Percentiles rank a stretch among this genome's conserved stretches.
phyloP scores from a whole-genome alignment of 1,140 invertebrate genomes.

The Drosophila pandora region DNA sequence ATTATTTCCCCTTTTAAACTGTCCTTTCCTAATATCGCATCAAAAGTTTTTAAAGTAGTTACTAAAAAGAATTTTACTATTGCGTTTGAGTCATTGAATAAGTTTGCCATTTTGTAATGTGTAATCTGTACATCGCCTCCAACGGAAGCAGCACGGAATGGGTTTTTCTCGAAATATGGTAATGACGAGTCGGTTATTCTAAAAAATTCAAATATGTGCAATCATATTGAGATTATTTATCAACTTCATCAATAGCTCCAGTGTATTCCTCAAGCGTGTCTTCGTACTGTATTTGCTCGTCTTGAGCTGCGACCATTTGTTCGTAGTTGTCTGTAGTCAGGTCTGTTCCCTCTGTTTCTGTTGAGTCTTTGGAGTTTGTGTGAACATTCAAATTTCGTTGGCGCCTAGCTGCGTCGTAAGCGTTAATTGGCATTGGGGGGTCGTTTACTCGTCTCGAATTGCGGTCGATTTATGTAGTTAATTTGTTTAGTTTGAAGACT shows the following conservation, averaged over 20 bases:
- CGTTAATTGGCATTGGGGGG: too few species aligned
- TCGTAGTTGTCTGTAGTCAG: too few species aligned
- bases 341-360: too few species aligned
- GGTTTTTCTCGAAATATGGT: too few species aligned
- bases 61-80: conserved; percentile 27
- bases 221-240: neutral
- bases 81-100: too few species aligned
- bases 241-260: neutral
- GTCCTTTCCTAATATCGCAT: conserved; percentile 42
- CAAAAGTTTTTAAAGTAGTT: conserved; percentile 28
- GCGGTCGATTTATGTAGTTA: conserved; percentile 32
- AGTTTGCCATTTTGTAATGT: too few species aligned
- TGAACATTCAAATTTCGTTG: conserved; percentile 4
- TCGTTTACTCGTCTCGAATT: neutral
- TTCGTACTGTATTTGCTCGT: neutral
- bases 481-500: conserved; percentile 7
- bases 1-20: conserved; percentile 37
- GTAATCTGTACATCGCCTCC: too few species aligned
- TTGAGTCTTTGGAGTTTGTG: too few species aligned
- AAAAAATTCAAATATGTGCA: conserved; percentile 36
- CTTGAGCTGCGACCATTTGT: too few species aligned
- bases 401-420: neutral
- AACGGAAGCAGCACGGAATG: too few species aligned
- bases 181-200: conserved; percentile 25
- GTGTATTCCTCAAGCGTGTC: conserved; percentile 1